phyloP scores from a whole-genome alignment of 2,888 invertebrate genomes.

The Eugnorisma glareosa region DNA sequence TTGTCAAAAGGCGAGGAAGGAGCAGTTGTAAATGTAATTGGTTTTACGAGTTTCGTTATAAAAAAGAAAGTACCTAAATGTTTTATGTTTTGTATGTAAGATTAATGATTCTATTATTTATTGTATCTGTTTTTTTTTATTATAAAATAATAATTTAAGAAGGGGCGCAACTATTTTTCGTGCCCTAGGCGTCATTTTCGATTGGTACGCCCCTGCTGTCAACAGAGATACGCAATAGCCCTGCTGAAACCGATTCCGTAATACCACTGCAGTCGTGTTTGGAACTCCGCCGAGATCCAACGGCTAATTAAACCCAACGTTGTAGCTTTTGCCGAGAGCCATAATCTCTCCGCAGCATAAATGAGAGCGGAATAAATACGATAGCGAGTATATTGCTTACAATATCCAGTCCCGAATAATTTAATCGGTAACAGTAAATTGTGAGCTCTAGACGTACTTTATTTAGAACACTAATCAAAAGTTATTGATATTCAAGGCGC shows the following conservation, averaged over 20 bases:
- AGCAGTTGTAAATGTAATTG: no score
- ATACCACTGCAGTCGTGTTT: slow-evolving; percentile 33
- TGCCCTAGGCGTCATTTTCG: no score
- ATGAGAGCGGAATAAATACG: slow-evolving; percentile 1
- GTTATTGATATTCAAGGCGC: slow-evolving; percentile 65
- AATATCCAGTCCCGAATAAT: slow-evolving; percentile 43
- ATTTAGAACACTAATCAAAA: slow-evolving; percentile 64
- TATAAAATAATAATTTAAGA: no score
- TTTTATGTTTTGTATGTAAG: no score
- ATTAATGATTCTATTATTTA: no score
- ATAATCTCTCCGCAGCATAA: slow-evolving; percentile 22
- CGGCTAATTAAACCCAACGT: slow-evolving; percentile 55
- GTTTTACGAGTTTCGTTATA: no score
- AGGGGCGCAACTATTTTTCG: no score
- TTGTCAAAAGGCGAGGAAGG: no score
- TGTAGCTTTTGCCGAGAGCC: slow-evolving; percentile 16
- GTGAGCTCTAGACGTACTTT: slow-evolving; percentile 51
- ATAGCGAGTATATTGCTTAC: slow-evolving; percentile 9
- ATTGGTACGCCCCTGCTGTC: no score
- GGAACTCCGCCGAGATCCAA: slow-evolving; percentile 43
- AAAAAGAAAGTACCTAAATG: no score
- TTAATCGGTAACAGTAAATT: slow-evolving; percentile 51
- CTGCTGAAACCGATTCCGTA: slow-evolving; percentile 7
- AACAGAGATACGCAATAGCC: no score
- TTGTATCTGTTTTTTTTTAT: no score